Conservation (phyloP, 1,140 invertebrate genomes). For the Nebria ingens region DNA sequence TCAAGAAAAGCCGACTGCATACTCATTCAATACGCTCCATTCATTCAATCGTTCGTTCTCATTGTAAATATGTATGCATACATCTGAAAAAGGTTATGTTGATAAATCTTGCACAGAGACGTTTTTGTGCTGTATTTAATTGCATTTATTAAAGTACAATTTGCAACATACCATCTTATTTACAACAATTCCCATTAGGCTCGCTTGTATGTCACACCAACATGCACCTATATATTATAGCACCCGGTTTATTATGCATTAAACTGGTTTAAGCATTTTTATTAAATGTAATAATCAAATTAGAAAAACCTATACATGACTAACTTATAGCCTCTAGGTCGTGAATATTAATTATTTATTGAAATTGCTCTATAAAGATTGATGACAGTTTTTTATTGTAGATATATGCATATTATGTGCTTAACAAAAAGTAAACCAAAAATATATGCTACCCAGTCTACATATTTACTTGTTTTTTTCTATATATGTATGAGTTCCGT, state of each 20-base stretch:
- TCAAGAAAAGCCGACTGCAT: no score
- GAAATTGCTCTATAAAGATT: no score
- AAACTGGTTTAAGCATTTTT: neutral
- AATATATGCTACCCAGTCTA: no score
- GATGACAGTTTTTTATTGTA: no score
- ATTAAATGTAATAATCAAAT: conserved; percentile 1
- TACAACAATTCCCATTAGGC: neutral
- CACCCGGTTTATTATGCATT: neutral
- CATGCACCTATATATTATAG: neutral
- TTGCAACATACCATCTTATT: neutral
- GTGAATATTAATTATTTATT: neutral
- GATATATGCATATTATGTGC: no score
- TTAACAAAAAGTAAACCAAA: no score
- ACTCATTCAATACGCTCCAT: neutral
- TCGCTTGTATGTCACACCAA: neutral
- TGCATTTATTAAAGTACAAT: neutral
- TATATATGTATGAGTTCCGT: no score
- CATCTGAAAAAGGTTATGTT: neutral
- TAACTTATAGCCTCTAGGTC: neutral
- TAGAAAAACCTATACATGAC: neutral
- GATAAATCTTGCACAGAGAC: neutral
- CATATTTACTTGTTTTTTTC: no score
- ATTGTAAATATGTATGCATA: neutral
- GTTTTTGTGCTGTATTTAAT: neutral
- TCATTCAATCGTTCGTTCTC: neutral